These are phyloP conservation scores for Sciaenops ocellatus DNA, from an alignment of 2,797 vertebrate genomes.

Conservation along the genomic window DNA sequence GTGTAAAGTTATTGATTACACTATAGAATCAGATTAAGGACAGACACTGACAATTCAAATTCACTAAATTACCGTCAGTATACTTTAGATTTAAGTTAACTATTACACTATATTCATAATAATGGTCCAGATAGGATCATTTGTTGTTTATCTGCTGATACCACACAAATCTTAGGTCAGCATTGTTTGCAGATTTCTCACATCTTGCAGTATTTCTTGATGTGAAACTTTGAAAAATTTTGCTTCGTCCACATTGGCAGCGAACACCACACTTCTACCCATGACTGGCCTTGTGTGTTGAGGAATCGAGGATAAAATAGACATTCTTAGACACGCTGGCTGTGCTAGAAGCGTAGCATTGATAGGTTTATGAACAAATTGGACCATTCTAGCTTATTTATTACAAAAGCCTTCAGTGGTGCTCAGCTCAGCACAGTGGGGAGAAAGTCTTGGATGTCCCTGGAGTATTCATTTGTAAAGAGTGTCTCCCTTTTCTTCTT, in stretches of 20 bases:
- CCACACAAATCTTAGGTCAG: neutral
- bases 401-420: slow-evolving; percentile 52
- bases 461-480: slow-evolving; percentile 70
- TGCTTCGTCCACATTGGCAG: neutral
- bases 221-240: neutral
- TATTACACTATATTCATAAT: neutral
- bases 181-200: neutral
- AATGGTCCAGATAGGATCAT: neutral
- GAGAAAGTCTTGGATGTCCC: slow-evolving; percentile 58
- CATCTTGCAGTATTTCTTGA: neutral
- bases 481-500: slow-evolving; percentile 51
- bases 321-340: slow-evolving; percentile 31
- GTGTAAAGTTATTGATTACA: neutral
- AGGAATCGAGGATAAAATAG: slow-evolving; percentile 30
- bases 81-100: neutral
- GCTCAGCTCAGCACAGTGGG: slow-evolving; percentile 58
- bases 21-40: neutral
- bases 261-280: slow-evolving; percentile 4
- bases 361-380: slow-evolving; percentile 66
- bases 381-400: slow-evolving; percentile 60
- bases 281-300: slow-evolving; percentile 27
- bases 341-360: slow-evolving; percentile 44
- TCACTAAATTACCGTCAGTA: neutral
- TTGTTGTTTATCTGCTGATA: neutral
- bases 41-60: neutral